Base-by-base conservation (phyloP, 2,113 vertebrate species). In the Hippocampus zosterae region DNA sequence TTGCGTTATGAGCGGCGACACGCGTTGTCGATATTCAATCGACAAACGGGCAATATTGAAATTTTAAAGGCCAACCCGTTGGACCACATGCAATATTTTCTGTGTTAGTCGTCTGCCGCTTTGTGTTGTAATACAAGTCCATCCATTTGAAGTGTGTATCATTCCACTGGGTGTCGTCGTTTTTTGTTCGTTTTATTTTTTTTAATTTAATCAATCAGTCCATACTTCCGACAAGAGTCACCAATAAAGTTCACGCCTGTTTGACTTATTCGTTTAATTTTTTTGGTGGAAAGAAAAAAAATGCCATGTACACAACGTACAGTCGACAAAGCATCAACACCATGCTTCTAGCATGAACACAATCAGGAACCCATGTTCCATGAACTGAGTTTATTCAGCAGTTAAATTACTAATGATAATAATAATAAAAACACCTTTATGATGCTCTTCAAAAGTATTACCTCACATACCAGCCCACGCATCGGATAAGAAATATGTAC, bases 161-260 rank as follows among this genome's bases (percentile, higher is more conserved):
- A 91, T 91, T 91, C 90, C 90, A 90, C 64, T 71, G 40, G 69
- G 72, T 69, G 74, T 85, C 70, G 74, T 87, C 65, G 57, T 70
- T 83, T 74, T 81, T 16, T 25, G 77, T 84, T 67, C 70, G 74
- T 86, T 62, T 64, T 69, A 82, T 84, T 67, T 71, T 83, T 2
- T 33, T 33, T 33, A 5, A 5, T 74, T 81, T 11, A 25, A 80
- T 83, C 84, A 83, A 84, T 80, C 81, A 80, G 77, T 84, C 79
- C 68, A 85, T 81, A 29, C 57, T 60, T 37, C 15, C 7, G 13
- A 60, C 74, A 76, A 80, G 77, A 84, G 80, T 80, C 72, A 67
- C 72, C 80, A 91, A 90, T 89, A 86, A 91, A 91, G 76, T 66
- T 73, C 46, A 64, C 67, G 69, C 81, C 72, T 48, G 67, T 82